Conservation (phyloP, 2,797 vertebrate species). For the Catharus ustulatus region DNA sequence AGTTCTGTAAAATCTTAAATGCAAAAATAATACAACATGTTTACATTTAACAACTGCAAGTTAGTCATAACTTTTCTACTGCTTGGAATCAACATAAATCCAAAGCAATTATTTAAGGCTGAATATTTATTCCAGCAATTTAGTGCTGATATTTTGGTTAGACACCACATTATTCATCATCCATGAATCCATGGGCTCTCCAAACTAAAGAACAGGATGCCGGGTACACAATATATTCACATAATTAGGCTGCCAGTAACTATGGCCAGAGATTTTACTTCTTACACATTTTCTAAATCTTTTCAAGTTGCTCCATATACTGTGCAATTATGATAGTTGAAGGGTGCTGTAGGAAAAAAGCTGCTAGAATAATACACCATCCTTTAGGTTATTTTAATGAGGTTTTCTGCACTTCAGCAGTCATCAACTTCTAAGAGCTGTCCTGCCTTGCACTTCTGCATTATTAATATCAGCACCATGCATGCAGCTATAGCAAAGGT, state of each 20-base stretch:
- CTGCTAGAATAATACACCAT: background rate
- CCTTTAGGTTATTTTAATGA: slow-evolving; percentile 61
- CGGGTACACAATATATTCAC: background rate
- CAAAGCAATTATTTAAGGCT: background rate
- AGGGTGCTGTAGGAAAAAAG: slow-evolving; percentile 12
- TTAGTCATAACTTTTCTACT: background rate
- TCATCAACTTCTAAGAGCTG: slow-evolving; percentile 3
- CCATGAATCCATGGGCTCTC: background rate
- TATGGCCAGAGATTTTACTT: background rate
- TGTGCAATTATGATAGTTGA: slow-evolving; percentile 11
- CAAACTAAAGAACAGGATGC: background rate
- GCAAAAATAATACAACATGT: background rate
- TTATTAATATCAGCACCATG: slow-evolving; percentile 19
- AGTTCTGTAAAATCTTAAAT: background rate
- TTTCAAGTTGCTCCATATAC: background rate
- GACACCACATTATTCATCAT: background rate
- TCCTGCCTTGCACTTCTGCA: slow-evolving; percentile 26
- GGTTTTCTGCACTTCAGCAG: slow-evolving; percentile 41
- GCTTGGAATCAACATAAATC: slow-evolving; percentile 18
- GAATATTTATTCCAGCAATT: background rate
- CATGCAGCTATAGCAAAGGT: background rate
- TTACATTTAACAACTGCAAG: background rate
- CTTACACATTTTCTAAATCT: background rate
- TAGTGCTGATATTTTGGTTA: slow-evolving; percentile 7
- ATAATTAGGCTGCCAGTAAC: background rate